A percentile compares a stretch with the other conserved stretches of the same genome.
Conservation (phyloP, 2,113 vertebrate genomes). For the Centrocercus urophasianus region DNA sequence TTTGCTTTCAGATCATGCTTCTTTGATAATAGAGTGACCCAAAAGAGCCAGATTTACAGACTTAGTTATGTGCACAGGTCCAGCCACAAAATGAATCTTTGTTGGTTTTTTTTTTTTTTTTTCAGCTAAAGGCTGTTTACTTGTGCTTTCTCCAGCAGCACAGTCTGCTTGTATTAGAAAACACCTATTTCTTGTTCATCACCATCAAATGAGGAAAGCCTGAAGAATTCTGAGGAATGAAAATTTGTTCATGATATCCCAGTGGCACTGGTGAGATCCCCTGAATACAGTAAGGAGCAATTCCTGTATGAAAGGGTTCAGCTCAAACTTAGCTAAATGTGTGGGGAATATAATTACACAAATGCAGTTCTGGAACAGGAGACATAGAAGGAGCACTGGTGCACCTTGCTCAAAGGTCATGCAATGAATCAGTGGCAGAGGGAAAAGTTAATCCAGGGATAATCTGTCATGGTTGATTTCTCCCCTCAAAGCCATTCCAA, state of each 20-base stretch:
- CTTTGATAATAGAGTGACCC: background rate
- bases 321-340: background rate
- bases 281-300: background rate
- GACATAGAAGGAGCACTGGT: background rate
- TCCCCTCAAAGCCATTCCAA: background rate
- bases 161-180: background rate
- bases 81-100: background rate
- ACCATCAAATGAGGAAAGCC: background rate
- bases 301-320: background rate
- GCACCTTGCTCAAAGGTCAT: background rate
- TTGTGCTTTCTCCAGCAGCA: background rate
- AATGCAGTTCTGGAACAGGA: fast-evolving
- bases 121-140: background rate
- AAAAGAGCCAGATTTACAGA: background rate
- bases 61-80: background rate
- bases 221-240: background rate
- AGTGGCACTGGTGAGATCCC: background rate
- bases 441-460: background rate
- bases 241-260: background rate
- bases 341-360: background rate
- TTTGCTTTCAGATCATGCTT: background rate
- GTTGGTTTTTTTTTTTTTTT: background rate
- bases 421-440: background rate
- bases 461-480: background rate
- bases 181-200: background rate